Evolutionary conservation across 2,113 vertebrate genomes (phyloP).

Genomic region (Ornithorhynchus anatinus): DNA sequence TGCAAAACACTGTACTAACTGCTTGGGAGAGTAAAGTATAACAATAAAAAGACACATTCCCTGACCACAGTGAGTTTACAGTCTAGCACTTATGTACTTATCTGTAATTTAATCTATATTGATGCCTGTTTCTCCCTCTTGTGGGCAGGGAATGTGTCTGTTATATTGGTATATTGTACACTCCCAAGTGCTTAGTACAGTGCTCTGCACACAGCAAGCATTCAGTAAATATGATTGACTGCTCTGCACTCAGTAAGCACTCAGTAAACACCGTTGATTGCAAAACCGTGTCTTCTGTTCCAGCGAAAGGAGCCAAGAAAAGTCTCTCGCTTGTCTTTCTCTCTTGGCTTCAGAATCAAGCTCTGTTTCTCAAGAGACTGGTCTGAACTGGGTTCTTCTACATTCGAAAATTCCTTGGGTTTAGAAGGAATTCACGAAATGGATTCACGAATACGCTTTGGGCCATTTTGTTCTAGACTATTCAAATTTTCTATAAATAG

Average conservation of each 20-base stretch:
- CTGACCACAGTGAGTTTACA: no score
- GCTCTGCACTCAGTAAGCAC: neutral
- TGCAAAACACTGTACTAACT: no score
- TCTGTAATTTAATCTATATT: no score
- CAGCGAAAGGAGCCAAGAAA: neutral
- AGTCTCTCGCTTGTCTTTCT: neutral
- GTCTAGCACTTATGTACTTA: no score
- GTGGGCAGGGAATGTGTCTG: no score
- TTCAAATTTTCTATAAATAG: constrained; percentile 1
- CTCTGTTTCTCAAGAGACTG: neutral
- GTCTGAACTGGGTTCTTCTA: neutral
- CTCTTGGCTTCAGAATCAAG: neutral
- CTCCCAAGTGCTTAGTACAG: no score
- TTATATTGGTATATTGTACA: no score
- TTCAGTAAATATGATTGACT: constrained; percentile 1
- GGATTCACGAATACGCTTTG: neutral
- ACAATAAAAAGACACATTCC: no score
- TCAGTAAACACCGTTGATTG: neutral
- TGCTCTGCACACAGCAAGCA: no score
- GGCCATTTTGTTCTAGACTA: neutral
- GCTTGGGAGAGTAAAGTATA: no score
- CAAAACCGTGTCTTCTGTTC: neutral
- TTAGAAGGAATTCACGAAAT: neutral
- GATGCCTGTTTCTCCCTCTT: no score
- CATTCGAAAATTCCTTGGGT: constrained; percentile 6